Evolutionary conservation across 2,113 vertebrate genomes (phyloP).

Genomic region (Aptenodytes forsteri): DNA sequence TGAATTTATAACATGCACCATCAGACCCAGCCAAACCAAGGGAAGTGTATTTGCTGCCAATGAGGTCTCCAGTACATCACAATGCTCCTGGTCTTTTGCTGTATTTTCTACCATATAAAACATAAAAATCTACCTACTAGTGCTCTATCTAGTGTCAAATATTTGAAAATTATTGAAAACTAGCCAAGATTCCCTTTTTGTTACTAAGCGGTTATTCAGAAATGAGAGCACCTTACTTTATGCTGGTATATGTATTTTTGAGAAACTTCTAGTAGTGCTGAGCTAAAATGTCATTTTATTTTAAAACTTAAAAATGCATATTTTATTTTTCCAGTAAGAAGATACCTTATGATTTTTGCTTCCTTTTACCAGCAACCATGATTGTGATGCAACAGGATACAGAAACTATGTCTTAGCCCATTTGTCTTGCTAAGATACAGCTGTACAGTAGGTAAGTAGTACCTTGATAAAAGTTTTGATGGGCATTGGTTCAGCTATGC

Average conservation of each 20-base stretch:
- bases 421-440: background rate
- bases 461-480: constrained; percentile 27
- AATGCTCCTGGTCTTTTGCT: background rate
- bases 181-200: background rate
- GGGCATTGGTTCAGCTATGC: background rate
- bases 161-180: background rate
- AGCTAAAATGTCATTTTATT: background rate
- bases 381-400: background rate
- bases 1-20: background rate
- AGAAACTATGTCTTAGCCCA: background rate
- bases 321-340: constrained; percentile 29
- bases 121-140: background rate
- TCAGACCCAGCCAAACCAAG: constrained; percentile 4
- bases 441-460: constrained; percentile 41
- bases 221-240: background rate
- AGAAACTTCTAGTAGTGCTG: background rate
- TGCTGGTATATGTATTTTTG: background rate
- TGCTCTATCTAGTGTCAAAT: background rate
- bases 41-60: background rate
- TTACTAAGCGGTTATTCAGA: background rate
- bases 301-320: background rate
- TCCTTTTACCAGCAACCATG: background rate
- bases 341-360: background rate
- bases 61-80: background rate
- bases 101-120: background rate